Percentiles rank a stretch among this genome's conserved stretches.
These are phyloP conservation scores for Cosmia trapezina DNA, from an alignment of 2,888 invertebrate species.

Conservation along the genomic window DNA sequence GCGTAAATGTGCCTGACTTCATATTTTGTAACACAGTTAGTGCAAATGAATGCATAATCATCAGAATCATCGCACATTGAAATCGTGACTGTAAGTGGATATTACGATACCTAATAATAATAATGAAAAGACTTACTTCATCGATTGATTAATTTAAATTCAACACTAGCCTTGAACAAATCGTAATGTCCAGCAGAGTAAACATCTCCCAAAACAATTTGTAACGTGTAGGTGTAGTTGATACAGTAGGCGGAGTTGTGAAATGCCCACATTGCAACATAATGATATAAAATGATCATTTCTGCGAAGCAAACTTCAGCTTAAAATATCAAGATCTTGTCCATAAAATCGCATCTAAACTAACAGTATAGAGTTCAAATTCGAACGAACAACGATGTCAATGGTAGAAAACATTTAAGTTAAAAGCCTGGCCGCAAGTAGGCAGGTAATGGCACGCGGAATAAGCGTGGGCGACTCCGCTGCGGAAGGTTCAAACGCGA, in stretches of 20 bases:
- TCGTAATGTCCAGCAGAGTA: constrained; percentile 65
- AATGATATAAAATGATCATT: constrained; percentile 67
- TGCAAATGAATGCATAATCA: constrained; percentile 20
- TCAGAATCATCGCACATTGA: constrained; percentile 34
- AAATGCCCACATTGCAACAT: constrained; percentile 78
- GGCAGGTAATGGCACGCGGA: constrained; percentile 77
- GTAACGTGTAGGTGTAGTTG: constrained; percentile 75
- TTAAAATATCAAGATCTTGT: constrained; percentile 30
- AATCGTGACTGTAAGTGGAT: constrained; percentile 25
- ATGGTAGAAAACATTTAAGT: constrained; percentile 71
- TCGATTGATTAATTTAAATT: constrained; percentile 19
- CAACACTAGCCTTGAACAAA: constrained; percentile 52
- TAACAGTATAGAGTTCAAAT: constrained; percentile 64
- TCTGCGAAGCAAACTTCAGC: constrained; percentile 72
- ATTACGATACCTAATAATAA: constrained; percentile 31
- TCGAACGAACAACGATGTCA: constrained; percentile 55
- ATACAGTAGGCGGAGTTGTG: constrained; percentile 79
- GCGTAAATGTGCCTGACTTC: constrained; percentile 6
- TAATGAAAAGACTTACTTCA: constrained; percentile 33
- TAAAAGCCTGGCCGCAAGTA: constrained; percentile 71
- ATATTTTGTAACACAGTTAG: constrained; percentile 31
- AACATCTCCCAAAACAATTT: constrained; percentile 70
- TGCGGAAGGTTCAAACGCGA: constrained; percentile 74
- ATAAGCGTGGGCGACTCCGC: constrained; percentile 77
- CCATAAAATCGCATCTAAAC: constrained; percentile 58